Conservation (phyloP, 1,140 invertebrate species). For the Matsumurasca onukii region DNA sequence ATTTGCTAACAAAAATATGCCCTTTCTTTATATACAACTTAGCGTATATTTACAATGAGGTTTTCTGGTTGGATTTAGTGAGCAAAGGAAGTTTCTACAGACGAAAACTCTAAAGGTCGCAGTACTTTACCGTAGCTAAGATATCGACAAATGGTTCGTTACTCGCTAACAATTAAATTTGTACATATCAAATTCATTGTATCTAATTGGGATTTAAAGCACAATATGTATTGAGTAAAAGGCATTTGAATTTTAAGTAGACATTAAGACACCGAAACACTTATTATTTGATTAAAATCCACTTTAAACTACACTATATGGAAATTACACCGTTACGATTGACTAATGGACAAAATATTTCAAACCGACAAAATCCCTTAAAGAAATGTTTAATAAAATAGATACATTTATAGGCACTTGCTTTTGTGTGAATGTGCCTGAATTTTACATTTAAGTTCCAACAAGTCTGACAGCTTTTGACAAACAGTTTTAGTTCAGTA, state of each 20-base stretch:
- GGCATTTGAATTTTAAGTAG: neutral
- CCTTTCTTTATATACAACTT: conserved; percentile 29
- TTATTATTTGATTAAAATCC: neutral
- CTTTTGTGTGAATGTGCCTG: too few species aligned
- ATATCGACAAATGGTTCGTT: neutral
- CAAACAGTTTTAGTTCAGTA: too few species aligned
- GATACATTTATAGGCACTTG: too few species aligned
- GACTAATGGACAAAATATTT: too few species aligned
- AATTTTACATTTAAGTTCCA: too few species aligned
- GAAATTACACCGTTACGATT: too few species aligned
- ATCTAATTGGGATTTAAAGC: conserved; percentile 1
- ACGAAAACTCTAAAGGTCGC: neutral
- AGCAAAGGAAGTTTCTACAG: conserved; percentile 28
- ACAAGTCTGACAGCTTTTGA: too few species aligned
- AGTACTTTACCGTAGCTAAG: too few species aligned
- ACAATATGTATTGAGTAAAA: neutral
- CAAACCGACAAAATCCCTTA: too few species aligned
- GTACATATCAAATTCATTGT: neutral
- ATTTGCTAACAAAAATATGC: conserved; percentile 20
- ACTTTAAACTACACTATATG: neutral
- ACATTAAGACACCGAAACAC: neutral
- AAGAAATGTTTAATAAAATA: too few species aligned
- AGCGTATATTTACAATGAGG: conserved; percentile 30
- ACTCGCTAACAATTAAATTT: neutral
- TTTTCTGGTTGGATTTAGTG: conserved; percentile 21